Base-by-base conservation (phyloP, 2,113 vertebrate species). In the Dicerorhinus sumatrensis region DNA sequence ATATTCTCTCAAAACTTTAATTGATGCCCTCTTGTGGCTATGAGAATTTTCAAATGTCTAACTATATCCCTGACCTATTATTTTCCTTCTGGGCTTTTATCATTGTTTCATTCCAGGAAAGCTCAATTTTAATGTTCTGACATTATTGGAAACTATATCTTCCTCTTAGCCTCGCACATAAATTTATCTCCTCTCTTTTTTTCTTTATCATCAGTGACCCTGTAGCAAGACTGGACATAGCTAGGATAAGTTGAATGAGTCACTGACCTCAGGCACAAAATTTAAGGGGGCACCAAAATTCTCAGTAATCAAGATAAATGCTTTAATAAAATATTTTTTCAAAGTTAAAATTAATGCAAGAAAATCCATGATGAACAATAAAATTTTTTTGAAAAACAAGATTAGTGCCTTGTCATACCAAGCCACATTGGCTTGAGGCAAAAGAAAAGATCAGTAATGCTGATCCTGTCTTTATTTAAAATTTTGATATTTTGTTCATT, bases 1-100 rank as follows among this genome's bases (percentile, higher is more conserved):
- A 69, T 33, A 58, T 20, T 77, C 67, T 67, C 67, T 81, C 77
- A 91, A 51, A 69, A 27, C 83, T 86, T 94, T 91, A 85, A 86
- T 87, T 63, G 82, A 95, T 95, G 94, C 86, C 95, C 77, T 96
- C 94, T 87, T 95, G 77, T 95, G 89, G 46, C 62, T 94, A 6
- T 82, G 75, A 96, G 77, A 75, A 89, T 97, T 82, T 62, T 42
- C 36, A 96, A 89, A 82, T 29, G 17, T 39, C 82, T 56, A 91
- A 82, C 56, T 27, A 36, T 75, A 69, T 75, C 25, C 39, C 42
- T 83, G 79, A 65, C 73, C 51, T 89, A 17, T 77, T 77, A 39
- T 95, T 89, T 93, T 72, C 58, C 17, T 93, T 58, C 48, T 46
- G 42, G 6, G 21, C 48, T 96, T 67, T 92, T 87, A 87, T 82